phyloP scores from a whole-genome alignment of 2,888 invertebrate species.

The Sinotaia quadrata region DNA sequence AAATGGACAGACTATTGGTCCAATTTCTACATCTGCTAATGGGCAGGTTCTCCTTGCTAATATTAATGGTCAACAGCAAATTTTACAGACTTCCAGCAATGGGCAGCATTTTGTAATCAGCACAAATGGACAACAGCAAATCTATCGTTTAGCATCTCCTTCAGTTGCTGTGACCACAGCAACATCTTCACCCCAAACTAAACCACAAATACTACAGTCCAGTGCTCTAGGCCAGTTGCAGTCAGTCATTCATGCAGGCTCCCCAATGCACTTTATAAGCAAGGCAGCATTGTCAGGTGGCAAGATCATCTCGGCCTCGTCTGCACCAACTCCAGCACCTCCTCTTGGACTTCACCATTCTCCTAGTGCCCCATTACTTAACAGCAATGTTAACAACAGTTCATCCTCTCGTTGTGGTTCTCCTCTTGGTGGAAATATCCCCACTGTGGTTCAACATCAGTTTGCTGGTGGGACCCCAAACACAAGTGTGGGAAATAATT shows the following conservation, averaged over 20 bases:
- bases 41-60: conserved; percentile 38
- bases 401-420: conserved; percentile 1
- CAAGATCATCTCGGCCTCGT: conserved; percentile 32
- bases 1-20: conserved; percentile 31
- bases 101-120: background rate
- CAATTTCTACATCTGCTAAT: conserved; percentile 33
- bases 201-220: background rate
- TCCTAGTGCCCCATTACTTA: conserved; percentile 10
- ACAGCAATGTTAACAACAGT: background rate
- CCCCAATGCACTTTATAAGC: conserved; percentile 43
- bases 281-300: conserved; percentile 41
- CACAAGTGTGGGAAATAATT: background rate
- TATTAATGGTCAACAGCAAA: conserved; percentile 17
- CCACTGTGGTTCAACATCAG: conserved; percentile 15
- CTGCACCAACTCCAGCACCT: conserved; percentile 15
- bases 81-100: conserved; percentile 30
- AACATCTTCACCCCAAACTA: background rate
- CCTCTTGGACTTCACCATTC: conserved; percentile 11
- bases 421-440: conserved; percentile 10
- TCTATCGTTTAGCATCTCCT: background rate
- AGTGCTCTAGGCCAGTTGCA: background rate
- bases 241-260: background rate
- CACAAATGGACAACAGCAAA: background rate
- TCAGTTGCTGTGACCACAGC: background rate
- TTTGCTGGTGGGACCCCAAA: background rate